A percentile compares a stretch with the other conserved stretches of the same genome.
phyloP scores from a whole-genome alignment of 2,113 vertebrate species.

The Noturus placidus region DNA sequence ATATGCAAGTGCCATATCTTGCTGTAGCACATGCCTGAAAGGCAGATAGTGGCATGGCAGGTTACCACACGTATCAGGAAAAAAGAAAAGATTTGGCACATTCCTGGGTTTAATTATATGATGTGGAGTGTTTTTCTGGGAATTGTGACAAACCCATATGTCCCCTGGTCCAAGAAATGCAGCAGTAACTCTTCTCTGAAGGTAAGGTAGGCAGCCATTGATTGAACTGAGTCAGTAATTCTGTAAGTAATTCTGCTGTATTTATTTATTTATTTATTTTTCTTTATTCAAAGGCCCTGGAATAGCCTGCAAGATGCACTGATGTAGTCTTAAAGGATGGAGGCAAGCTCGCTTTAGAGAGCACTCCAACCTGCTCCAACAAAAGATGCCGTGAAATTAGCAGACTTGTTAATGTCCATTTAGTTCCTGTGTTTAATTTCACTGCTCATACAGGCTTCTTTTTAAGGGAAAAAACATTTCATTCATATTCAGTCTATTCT shows the following conservation, averaged over 20 bases:
- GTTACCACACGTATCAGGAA: background rate
- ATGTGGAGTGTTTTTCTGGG: conserved; percentile 39
- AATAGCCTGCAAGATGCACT: background rate
- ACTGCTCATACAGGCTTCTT: background rate
- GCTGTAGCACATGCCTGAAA: conserved; percentile 7
- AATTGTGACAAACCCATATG: conserved; percentile 39
- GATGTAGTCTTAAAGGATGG: conserved; percentile 10
- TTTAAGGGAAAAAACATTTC: too few species aligned
- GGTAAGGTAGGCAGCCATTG: conserved; percentile 48
- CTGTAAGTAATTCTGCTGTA: conserved; percentile 38
- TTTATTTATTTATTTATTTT: conserved; percentile 6
- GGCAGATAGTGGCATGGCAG: background rate
- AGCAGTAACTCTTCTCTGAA: conserved; percentile 49
- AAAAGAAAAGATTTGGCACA: conserved; percentile 14
- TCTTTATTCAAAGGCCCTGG: background rate
- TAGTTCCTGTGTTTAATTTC: conserved; percentile 33
- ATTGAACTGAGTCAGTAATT: conserved; percentile 54
- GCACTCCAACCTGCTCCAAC: background rate
- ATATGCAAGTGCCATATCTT: conserved; percentile 10
- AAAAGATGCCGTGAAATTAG: conserved; percentile 42
- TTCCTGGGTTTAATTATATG: conserved; percentile 19
- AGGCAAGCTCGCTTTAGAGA: conserved; percentile 21
- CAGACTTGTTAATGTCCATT: conserved; percentile 44
- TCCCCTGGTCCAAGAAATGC: conserved; percentile 33
- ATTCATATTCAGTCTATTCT: background rate